Evolutionary conservation across 2,797 vertebrate species (phyloP).

Genomic region (Falco biarmicus): DNA sequence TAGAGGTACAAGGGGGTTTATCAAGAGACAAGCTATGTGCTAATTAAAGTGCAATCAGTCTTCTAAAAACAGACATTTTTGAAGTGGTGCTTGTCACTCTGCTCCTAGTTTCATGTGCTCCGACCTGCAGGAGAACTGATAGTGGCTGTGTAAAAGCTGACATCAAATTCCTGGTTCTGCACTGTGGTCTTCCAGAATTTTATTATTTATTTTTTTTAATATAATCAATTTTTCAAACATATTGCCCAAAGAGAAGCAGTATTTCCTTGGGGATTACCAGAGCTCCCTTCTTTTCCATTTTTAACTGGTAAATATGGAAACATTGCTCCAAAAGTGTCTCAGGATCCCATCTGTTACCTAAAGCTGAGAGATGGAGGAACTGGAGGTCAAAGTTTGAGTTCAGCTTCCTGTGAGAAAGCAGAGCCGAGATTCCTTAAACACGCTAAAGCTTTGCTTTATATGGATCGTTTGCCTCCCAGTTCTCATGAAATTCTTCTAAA

Average conservation of each 20-base stretch:
- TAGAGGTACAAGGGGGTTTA: neutral
- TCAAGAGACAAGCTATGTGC: neutral
- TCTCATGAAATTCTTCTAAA: neutral
- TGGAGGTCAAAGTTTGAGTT: neutral
- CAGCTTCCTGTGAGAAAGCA: conserved; percentile 39
- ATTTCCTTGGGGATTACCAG: neutral
- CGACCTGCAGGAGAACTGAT: neutral
- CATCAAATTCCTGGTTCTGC: neutral
- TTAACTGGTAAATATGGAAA: neutral
- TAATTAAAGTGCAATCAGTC: neutral
- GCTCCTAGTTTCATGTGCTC: neutral
- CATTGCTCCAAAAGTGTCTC: neutral
- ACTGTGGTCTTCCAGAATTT: neutral
- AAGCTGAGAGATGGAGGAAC: neutral
- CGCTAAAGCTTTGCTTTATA: neutral
- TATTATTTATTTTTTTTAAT: neutral
- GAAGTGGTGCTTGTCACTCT: neutral
- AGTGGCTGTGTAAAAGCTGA: neutral
- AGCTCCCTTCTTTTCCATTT: neutral
- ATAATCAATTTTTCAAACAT: neutral
- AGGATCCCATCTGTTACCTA: neutral
- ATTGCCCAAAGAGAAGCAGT: neutral
- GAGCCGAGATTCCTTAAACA: neutral
- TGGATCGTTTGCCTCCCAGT: neutral
- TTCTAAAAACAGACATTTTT: neutral